Evolutionary conservation across 2,888 invertebrate genomes (phyloP).

Genomic region (Tolmerus cingulatus): DNA sequence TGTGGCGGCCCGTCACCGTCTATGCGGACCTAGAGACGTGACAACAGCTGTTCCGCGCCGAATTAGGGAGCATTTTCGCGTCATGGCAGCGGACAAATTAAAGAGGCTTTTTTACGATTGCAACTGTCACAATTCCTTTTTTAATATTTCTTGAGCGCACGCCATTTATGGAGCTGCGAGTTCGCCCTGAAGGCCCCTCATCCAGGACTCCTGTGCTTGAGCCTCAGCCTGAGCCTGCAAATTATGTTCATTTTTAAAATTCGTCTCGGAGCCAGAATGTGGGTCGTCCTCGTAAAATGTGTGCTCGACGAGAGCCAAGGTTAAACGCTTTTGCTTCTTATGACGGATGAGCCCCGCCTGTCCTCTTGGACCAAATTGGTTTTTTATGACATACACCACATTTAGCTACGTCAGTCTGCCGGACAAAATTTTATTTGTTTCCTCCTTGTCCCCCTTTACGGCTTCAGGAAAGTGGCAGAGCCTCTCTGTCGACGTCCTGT

Average conservation of each 20-base stretch:
- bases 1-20: background rate
- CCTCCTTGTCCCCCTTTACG: background rate
- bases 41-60: background rate
- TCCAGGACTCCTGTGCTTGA: background rate
- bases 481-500: background rate
- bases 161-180: background rate
- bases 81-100: slow-evolving; percentile 23
- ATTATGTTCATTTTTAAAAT: slow-evolving; percentile 4
- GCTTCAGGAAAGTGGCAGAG: slow-evolving; percentile 1
- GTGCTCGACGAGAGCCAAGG: background rate
- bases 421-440: background rate
- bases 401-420: background rate
- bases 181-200: background rate
- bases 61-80: slow-evolving; percentile 3
- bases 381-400: slow-evolving; percentile 4
- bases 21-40: slow-evolving; percentile 6
- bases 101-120: slow-evolving; percentile 30
- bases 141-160: slow-evolving; percentile 16
- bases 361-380: background rate
- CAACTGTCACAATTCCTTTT: slow-evolving; percentile 26
- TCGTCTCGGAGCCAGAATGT: background rate
- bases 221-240: background rate
- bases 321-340: background rate
- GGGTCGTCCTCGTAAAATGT: background rate
- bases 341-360: background rate